Conservation (phyloP, 2,797 vertebrate species). For the Acestrorhynchus altus region DNA sequence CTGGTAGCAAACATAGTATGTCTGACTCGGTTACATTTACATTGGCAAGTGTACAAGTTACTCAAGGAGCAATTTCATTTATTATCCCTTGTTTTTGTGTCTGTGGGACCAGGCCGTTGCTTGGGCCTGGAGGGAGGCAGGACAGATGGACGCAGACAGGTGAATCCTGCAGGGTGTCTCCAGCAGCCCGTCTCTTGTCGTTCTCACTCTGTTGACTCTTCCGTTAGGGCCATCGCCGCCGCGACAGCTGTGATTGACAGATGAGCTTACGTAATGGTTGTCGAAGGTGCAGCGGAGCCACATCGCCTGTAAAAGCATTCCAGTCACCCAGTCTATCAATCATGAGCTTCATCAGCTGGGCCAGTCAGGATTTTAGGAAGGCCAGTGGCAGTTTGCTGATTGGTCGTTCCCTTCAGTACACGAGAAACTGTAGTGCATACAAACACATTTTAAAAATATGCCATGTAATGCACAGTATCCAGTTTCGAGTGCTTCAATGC, state of each 20-base stretch:
- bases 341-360: not conserved
- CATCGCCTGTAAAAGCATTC: not conserved
- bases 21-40: not conserved
- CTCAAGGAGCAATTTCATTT: not conserved
- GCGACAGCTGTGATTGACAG: not conserved
- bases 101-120: not conserved
- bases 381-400: slow-evolving; percentile 7
- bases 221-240: not conserved
- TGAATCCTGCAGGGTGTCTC: slow-evolving; percentile 3
- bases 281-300: not conserved
- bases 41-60: not conserved
- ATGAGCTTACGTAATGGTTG: slow-evolving; percentile 6
- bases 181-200: slow-evolving; percentile 11
- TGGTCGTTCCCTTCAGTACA: slow-evolving; percentile 29
- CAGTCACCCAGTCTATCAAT: not conserved
- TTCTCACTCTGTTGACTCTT: slow-evolving; percentile 16
- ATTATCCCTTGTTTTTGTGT: not conserved
- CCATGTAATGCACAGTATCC: too few species aligned
- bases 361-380: slow-evolving; percentile 36
- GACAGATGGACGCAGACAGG: slow-evolving; percentile 34
- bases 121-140: slow-evolving; percentile 10
- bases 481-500: too few species aligned
- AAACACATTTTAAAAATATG: too few species aligned
- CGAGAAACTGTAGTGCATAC: too few species aligned
- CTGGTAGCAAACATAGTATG: too few species aligned